phyloP scores from a whole-genome alignment of 1,140 invertebrate genomes.

The Zaprionus capensis region DNA sequence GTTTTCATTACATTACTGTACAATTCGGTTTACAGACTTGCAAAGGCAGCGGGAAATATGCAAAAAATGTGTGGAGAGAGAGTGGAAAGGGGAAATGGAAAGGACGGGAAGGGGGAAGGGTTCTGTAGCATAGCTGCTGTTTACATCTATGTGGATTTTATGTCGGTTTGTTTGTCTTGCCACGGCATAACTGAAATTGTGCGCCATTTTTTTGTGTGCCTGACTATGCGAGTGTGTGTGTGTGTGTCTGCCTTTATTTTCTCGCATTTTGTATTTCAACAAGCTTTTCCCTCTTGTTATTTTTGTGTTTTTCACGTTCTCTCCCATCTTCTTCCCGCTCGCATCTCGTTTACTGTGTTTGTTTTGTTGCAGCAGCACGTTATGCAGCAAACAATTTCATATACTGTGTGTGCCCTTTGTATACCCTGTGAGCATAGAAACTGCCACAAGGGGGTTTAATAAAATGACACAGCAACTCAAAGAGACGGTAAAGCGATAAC shows the following conservation, averaged over 20 bases:
- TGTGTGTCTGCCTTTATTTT: conserved; percentile 43
- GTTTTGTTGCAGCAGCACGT: conserved; percentile 53
- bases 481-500: neutral
- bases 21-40: conserved; percentile 59
- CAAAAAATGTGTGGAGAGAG: conserved; percentile 15
- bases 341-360: conserved; percentile 19
- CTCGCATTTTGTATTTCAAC: conserved; percentile 11
- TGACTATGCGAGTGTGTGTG: conserved; percentile 6
- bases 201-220: conserved; percentile 47
- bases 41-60: conserved; percentile 38
- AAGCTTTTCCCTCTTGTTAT: conserved; percentile 45
- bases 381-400: conserved; percentile 80
- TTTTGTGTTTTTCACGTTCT: conserved; percentile 18
- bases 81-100: neutral
- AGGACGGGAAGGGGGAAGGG: neutral
- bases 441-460: neutral
- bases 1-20: conserved; percentile 78
- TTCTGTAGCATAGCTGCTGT: conserved; percentile 38
- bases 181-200: conserved; percentile 54
- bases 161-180: conserved; percentile 42
- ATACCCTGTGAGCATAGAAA: conserved; percentile 12
- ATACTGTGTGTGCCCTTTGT: conserved; percentile 54
- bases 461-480: neutral
- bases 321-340: neutral
- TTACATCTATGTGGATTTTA: conserved; percentile 53